Percentiles rank a stretch among this genome's conserved stretches.
These are phyloP conservation scores for Nicator chloris DNA, from an alignment of 2,113 vertebrate species.

Conservation along the genomic window DNA sequence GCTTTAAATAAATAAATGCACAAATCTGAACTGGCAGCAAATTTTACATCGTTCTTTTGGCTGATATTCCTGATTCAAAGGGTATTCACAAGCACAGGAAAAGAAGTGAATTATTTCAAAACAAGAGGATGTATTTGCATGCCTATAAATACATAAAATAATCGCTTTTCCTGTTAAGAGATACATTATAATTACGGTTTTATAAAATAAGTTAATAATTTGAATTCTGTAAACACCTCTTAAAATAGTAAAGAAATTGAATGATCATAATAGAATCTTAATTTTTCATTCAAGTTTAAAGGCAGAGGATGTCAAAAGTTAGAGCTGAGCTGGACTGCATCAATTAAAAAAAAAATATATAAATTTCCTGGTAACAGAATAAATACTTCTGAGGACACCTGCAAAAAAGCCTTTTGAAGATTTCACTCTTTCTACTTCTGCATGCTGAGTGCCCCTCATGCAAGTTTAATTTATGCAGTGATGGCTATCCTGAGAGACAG, in stretches of 20 bases:
- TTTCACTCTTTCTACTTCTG: not conserved
- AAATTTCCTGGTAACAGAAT: not conserved
- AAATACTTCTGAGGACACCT: not conserved
- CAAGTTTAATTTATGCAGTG: slow-evolving; percentile 27
- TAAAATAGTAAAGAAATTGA: not conserved
- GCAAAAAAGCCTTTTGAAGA: not conserved
- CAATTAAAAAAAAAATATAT: not conserved
- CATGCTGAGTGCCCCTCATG: not conserved
- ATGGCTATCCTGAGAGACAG: slow-evolving; percentile 19
- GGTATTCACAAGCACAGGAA: not conserved
- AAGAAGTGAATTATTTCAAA: not conserved
- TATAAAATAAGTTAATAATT: not conserved
- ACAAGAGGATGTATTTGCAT: not conserved
- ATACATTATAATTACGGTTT: not conserved
- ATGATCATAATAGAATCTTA: not conserved
- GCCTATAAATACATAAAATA: not conserved
- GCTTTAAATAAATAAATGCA: not conserved
- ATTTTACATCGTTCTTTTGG: not conserved
- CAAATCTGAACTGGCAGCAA: not conserved
- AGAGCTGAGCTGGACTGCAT: not conserved
- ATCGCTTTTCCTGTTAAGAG: not conserved
- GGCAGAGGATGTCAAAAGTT: not conserved
- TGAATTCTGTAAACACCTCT: not conserved
- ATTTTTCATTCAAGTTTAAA: not conserved
- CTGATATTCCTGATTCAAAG: not conserved